Evolutionary conservation across 2,888 invertebrate genomes (phyloP).

Genomic region (Stratiomys singularior): DNA sequence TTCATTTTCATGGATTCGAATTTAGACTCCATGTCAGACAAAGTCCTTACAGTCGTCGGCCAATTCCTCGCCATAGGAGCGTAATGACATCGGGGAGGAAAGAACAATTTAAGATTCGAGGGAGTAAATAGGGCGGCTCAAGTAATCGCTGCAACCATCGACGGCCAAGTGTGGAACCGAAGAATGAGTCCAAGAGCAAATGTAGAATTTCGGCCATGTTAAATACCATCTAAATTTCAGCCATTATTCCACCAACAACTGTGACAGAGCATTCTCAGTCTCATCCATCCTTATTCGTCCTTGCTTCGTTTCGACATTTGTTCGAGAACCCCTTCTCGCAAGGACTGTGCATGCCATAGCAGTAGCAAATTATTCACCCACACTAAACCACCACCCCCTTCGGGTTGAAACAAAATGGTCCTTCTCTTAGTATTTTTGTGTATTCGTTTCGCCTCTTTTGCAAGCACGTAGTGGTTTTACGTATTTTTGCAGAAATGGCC

Average conservation of each 20-base stretch:
- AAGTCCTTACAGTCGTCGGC: constrained; percentile 31
- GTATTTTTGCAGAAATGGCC: constrained; percentile 39
- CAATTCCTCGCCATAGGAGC: constrained; percentile 36
- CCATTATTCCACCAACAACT: constrained; percentile 49
- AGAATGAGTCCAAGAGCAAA: constrained; percentile 6
- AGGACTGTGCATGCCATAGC: constrained; percentile 6
- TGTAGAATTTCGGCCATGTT: constrained; percentile 51
- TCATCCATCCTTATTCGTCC: constrained; percentile 18
- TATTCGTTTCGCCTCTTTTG: constrained; percentile 47
- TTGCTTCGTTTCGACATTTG: constrained; percentile 12
- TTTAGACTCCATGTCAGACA: constrained; percentile 28
- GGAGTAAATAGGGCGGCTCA: neutral
- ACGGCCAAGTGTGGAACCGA: neutral
- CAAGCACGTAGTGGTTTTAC: constrained; percentile 45
- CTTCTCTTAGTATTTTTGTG: constrained; percentile 44
- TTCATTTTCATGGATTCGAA: constrained; percentile 30
- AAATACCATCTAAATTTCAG: constrained; percentile 52
- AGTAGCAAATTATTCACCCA: constrained; percentile 12
- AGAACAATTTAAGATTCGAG: constrained; percentile 11
- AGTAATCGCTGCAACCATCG: neutral
- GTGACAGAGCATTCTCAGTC: constrained; percentile 32
- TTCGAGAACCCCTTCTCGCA: constrained; percentile 19
- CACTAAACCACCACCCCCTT: constrained; percentile 7
- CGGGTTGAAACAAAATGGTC: constrained; percentile 40
- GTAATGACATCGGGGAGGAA: constrained; percentile 36